Conservation (phyloP, 2,113 vertebrate species). For the Muscicapa adusta region DNA sequence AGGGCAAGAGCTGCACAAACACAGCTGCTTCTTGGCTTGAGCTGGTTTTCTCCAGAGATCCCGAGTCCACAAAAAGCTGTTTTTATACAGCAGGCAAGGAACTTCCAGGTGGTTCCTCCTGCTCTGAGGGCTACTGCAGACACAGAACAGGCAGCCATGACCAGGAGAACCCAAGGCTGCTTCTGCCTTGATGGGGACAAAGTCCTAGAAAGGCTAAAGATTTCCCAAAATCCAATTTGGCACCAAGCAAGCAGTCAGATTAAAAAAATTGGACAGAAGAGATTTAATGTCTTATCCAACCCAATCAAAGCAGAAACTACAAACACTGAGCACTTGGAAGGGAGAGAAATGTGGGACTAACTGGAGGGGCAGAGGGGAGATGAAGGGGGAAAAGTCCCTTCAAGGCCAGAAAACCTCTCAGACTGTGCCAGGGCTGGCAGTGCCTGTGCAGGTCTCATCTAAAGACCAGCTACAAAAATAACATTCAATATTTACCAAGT, state of each 20-base stretch:
- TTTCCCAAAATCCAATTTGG: background rate
- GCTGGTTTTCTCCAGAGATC: background rate
- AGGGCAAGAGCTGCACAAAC: conserved; percentile 38
- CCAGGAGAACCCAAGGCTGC: background rate
- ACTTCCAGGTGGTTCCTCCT: conserved; percentile 5
- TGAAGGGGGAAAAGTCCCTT: background rate
- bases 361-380: background rate
- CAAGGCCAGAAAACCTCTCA: background rate
- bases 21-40: conserved; percentile 40
- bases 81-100: background rate
- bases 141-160: background rate
- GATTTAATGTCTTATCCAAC: background rate
- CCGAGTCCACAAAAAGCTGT: conserved; percentile 20
- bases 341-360: background rate
- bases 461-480: conserved; percentile 37
- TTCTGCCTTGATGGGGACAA: background rate
- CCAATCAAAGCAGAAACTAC: background rate
- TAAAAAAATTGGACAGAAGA: background rate
- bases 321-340: background rate
- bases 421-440: background rate
- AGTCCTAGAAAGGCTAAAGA: background rate
- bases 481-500: background rate
- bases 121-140: background rate
- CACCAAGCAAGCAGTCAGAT: background rate
- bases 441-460: background rate